A percentile compares a stretch with the other conserved stretches of the same genome.
Evolutionary conservation across 2,888 invertebrate species (phyloP).

Genomic region (Minunthozetes semirufus): DNA sequence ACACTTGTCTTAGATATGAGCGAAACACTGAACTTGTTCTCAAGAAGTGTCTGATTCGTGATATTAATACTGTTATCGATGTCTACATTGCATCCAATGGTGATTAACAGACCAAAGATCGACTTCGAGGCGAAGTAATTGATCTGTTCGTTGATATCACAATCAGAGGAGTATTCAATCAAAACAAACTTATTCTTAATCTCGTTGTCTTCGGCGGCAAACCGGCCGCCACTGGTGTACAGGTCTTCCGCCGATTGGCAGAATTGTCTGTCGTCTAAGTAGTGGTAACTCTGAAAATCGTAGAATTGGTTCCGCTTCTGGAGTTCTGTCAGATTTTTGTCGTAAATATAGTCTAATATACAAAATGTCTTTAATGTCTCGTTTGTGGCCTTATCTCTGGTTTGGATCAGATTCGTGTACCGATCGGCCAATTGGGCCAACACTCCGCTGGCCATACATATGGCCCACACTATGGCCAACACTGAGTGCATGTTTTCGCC

Average conservation of each 20-base stretch:
- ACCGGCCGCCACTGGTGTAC: not conserved
- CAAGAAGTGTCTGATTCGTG: not conserved
- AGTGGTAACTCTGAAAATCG: not conserved
- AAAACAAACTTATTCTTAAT: not conserved
- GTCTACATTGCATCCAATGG: not conserved
- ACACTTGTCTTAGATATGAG: not conserved
- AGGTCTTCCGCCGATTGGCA: not conserved
- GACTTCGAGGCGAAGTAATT: not conserved
- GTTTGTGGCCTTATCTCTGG: not conserved
- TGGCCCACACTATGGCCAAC: not conserved
- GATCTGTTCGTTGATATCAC: slow-evolving; percentile 24
- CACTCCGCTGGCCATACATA: not conserved
- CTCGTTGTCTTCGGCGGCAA: not conserved
- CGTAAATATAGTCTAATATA: slow-evolving; percentile 13
- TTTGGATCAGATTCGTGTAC: slow-evolving; percentile 7
- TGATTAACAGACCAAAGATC: not conserved
- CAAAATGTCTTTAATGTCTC: not conserved
- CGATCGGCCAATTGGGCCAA: not conserved
- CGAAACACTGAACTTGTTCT: not conserved
- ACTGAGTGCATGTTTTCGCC: not conserved
- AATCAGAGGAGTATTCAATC: not conserved
- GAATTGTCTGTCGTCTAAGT: not conserved
- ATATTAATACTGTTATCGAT: slow-evolving; percentile 7
- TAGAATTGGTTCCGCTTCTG: slow-evolving; percentile 4
- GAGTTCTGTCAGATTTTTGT: not conserved